Conservation (phyloP, 2,888 invertebrate species). For the Rhopalosiphum nymphaeae region DNA sequence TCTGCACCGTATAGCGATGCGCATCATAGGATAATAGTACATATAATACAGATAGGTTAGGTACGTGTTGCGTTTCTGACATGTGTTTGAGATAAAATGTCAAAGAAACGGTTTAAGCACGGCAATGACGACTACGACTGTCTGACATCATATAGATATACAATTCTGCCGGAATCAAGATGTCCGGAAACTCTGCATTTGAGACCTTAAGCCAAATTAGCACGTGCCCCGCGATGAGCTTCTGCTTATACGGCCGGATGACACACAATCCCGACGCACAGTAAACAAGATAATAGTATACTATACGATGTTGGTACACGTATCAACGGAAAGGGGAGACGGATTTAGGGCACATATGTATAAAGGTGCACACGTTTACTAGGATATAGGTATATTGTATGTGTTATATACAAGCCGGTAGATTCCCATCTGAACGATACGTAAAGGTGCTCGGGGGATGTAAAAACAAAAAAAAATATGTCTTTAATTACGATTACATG, state of each 20-base stretch:
- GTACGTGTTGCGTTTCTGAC: conserved; percentile 20
- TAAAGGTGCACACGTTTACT: neutral
- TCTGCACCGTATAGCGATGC: neutral
- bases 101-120: conserved; percentile 4
- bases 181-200: conserved; percentile 46
- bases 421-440: neutral
- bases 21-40: neutral
- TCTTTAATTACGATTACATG: conserved; percentile 48
- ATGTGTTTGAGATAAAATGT: conserved; percentile 57
- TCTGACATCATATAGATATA: conserved; percentile 22
- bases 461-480: conserved; percentile 16
- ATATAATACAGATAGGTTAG: neutral
- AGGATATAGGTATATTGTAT: neutral
- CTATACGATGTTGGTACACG: neutral
- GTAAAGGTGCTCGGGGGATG: conserved; percentile 20
- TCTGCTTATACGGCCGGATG: conserved; percentile 50
- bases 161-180: conserved; percentile 47
- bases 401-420: neutral
- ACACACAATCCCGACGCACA: conserved; percentile 28
- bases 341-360: neutral
- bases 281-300: conserved; percentile 6
- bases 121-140: neutral
- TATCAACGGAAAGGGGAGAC: conserved; percentile 1
- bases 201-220: conserved; percentile 43
- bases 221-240: conserved; percentile 58